Evolutionary conservation across 2,797 vertebrate genomes (phyloP), one percentile per base, ranked within the genome.

Genomic region (Malurus splendens): DNA sequence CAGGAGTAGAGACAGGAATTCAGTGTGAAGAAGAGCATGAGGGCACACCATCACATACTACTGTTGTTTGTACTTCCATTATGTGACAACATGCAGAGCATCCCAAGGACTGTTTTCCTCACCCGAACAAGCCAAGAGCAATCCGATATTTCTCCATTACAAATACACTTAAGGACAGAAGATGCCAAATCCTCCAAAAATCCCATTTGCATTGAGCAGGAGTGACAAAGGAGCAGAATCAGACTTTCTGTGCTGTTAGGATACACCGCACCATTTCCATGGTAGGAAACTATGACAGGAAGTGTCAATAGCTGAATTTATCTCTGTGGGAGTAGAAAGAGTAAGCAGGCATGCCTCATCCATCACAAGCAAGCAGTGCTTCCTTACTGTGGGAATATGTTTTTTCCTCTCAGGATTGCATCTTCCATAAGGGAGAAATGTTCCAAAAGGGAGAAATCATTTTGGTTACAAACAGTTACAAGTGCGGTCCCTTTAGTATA

Each of bases 51-150:
- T 28, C 8, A 32, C 12, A 14, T 7, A 51, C 11, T 3, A 10
- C 59, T 68, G 33, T 60, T 77, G 72, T 44, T 28, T 12, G 38
- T 68, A 73, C 11, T 80, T 48, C 41, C 0, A 1, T 24, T 66
- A 36, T 0, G 0, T 39, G 51, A 56, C 15, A 16, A 70, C 17
- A 41, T 0, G 2, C 41, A 62, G 68, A 59, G 38, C 54, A 82
- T 12, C 73, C 56, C 45, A 62, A 70, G 70, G 32, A 70, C 65
- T 25, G 14, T 60, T 11, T 41, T 73, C 67, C 52, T 57, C 52
- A 59, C 38, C 38, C 60, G 48, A 85, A 77, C 30, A n/a, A 66
- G 24, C 30, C 39, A 62, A n/a, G 14, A 22, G 38, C 61, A 54
- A 76, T 25, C 30, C 44, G 70, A 50, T 19, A 74, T 52, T 54